Evolutionary conservation across 1,140 invertebrate genomes (phyloP).

Genomic region (Uloborus diversus): DNA sequence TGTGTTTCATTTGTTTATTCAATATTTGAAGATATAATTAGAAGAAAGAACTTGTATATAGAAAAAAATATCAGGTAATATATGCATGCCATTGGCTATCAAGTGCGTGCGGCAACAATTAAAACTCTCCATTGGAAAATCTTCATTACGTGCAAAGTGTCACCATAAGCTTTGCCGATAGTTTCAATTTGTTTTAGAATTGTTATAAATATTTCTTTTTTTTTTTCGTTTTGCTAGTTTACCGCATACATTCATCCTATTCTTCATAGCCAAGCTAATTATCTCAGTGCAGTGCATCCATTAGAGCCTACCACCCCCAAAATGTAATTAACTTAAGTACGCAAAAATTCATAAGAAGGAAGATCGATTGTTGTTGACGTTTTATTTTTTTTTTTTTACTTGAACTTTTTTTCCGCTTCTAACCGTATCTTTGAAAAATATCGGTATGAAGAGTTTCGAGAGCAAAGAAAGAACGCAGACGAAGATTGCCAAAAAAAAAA

Average conservation of each 20-base stretch:
- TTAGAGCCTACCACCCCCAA: conserved; percentile 42
- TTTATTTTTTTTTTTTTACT: conserved; percentile 32
- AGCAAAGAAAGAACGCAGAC: conserved; percentile 8
- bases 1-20: no score
- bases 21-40: no score
- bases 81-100: background rate
- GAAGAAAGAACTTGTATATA: no score
- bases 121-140: background rate
- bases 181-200: conserved; percentile 32
- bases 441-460: conserved; percentile 27
- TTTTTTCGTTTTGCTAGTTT: conserved; percentile 4
- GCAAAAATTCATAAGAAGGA: conserved; percentile 53
- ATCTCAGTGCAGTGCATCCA: conserved; percentile 47
- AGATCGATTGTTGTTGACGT: conserved; percentile 43
- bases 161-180: conserved; percentile 28
- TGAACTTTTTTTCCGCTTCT: no score
- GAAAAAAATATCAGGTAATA: background rate
- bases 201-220: conserved; percentile 13
- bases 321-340: conserved; percentile 56
- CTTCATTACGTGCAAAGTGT: background rate
- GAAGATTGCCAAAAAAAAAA: conserved; percentile 17
- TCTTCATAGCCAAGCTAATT: conserved; percentile 45
- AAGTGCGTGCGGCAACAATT: background rate
- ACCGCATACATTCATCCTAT: conserved; percentile 42
- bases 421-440: conserved; percentile 47